Evolutionary conservation across 2,888 invertebrate genomes (phyloP).

Genomic region (Nysson spinosus): DNA sequence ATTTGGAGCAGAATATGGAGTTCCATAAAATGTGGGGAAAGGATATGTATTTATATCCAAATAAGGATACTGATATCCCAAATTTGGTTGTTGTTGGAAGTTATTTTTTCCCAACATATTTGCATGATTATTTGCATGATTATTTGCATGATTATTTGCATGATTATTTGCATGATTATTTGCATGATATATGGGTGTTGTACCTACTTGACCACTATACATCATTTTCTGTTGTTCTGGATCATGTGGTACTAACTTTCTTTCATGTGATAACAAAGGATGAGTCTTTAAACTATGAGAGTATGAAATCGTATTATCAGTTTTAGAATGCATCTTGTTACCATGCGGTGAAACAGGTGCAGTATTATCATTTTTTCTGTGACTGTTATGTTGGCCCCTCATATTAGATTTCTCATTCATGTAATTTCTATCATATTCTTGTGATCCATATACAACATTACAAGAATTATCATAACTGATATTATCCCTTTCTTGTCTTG

Average conservation of each 20-base stretch:
- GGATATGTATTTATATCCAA: conserved; percentile 33
- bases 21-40: conserved; percentile 43
- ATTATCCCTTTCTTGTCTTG: conserved; percentile 1
- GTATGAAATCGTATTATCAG: conserved; percentile 2
- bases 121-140: conserved; percentile 9
- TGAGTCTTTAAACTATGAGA: conserved; percentile 6
- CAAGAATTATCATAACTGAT: neutral
- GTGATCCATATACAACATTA: conserved; percentile 4
- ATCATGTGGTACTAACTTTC: conserved; percentile 6
- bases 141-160: conserved; percentile 14
- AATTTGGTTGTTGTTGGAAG: conserved; percentile 21
- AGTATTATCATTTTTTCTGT: neutral
- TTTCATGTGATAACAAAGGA: conserved; percentile 5
- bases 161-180: conserved; percentile 11
- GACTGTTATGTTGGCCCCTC: conserved; percentile 1
- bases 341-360: neutral
- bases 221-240: conserved; percentile 17
- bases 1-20: conserved; percentile 38
- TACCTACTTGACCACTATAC: conserved; percentile 1
- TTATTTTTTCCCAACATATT: conserved; percentile 20
- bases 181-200: neutral
- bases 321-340: neutral
- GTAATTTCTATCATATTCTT: neutral
- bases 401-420: neutral
- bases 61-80: conserved; percentile 43